Evolutionary conservation across 1,140 invertebrate genomes (phyloP).

Genomic region (Zaprionus gabonicus): DNA sequence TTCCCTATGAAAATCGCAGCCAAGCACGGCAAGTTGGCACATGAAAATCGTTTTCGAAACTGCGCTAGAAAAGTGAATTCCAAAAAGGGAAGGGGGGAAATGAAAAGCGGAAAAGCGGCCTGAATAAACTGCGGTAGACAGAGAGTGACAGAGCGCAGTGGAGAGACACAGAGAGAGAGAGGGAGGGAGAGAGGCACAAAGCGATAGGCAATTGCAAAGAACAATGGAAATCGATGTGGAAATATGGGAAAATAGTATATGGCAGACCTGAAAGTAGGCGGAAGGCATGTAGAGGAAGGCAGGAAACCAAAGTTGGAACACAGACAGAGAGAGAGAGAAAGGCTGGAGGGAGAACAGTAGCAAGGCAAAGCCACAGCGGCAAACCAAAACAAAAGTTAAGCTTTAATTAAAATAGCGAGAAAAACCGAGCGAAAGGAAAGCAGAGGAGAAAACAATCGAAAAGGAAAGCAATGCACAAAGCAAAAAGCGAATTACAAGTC

Average conservation of each 20-base stretch:
- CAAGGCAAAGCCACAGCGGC: neutral
- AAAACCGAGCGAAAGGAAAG: neutral
- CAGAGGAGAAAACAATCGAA: neutral
- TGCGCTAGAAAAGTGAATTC: conserved; percentile 6
- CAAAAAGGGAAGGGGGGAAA: neutral
- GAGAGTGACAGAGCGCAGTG: neutral
- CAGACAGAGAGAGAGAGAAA: neutral
- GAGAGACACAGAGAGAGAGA: neutral
- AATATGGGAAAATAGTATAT: neutral
- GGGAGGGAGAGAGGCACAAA: neutral
- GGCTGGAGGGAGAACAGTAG: no score
- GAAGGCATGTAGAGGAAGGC: neutral
- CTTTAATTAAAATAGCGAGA: neutral
- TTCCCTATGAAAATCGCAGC: conserved; percentile 4
- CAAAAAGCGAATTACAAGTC: neutral
- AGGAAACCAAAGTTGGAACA: conserved; percentile 1
- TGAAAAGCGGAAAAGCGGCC: conserved; percentile 22
- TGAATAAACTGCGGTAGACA: conserved; percentile 12
- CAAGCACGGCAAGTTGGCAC: conserved; percentile 12
- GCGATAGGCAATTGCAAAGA: neutral
- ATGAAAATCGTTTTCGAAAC: conserved; percentile 27
- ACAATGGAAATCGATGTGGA: conserved; percentile 4
- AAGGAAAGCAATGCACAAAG: neutral
- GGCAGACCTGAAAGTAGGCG: neutral
- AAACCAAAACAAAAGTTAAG: neutral